phyloP scores from a whole-genome alignment of 2,888 invertebrate species.

The Phytoseiulus persimilis region DNA sequence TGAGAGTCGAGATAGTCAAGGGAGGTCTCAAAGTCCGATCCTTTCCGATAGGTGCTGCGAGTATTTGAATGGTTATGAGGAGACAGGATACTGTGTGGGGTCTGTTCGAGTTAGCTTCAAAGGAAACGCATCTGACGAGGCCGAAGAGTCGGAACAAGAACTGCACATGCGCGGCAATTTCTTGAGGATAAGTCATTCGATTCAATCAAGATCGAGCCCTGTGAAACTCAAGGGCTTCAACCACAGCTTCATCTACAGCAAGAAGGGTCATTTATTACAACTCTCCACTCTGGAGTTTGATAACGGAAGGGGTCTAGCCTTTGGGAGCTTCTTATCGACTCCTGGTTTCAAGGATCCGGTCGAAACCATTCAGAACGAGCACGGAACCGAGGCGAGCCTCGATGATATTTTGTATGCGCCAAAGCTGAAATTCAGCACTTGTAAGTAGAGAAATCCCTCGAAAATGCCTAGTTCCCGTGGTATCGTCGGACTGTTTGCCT shows the following conservation, averaged over 20 bases:
- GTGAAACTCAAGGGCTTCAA: neutral
- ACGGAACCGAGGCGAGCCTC: neutral
- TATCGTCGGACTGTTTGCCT: too few relatives aligned
- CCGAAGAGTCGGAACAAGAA: neutral
- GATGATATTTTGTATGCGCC: constrained; percentile 6
- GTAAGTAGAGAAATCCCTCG: neutral
- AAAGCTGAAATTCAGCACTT: neutral
- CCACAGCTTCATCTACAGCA: neutral
- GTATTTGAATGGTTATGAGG: constrained; percentile 6
- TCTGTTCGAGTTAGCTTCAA: neutral
- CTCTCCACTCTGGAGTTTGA: constrained; percentile 6
- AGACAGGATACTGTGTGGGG: constrained; percentile 17
- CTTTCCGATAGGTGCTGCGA: neutral
- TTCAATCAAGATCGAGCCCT: too few relatives aligned
- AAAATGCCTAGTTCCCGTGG: neutral
- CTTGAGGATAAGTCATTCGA: constrained; percentile 7
- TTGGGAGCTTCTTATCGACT: constrained; percentile 11
- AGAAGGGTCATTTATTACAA: neutral
- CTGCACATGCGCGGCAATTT: constrained; percentile 21
- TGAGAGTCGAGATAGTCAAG: neutral
- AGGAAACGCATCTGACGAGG: neutral
- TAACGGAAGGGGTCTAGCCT: neutral
- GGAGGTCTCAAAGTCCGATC: too few relatives aligned
- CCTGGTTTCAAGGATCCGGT: constrained; percentile 22
- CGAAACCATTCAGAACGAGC: neutral